These are phyloP conservation scores for Ahaetulla prasina DNA, from an alignment of 2,113 vertebrate species.

Conservation along the genomic window DNA sequence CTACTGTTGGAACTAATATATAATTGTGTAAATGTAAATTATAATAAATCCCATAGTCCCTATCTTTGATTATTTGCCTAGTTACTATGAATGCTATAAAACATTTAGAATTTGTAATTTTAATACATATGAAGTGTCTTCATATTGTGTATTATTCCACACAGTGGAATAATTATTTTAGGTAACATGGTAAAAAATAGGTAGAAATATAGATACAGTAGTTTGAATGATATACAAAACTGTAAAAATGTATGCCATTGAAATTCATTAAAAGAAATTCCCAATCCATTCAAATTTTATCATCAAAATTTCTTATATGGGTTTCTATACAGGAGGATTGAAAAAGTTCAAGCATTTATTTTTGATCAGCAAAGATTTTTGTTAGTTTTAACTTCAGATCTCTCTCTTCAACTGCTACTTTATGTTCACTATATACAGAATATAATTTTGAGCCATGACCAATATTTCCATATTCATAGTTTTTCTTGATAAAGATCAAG, in stretches of 20 bases:
- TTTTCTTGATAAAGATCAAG: conserved; percentile 5
- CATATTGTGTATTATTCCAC: no score
- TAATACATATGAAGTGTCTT: background rate
- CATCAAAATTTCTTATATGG: background rate
- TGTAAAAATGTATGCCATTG: background rate
- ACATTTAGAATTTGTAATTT: background rate
- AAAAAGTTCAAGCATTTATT: background rate
- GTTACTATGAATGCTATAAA: background rate
- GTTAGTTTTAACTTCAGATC: background rate
- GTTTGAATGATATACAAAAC: background rate
- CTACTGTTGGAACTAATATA: background rate
- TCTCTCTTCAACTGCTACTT: background rate
- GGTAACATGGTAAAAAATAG: background rate
- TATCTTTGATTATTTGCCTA: background rate
- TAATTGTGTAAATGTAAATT: background rate
- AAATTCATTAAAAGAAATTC: background rate
- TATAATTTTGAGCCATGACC: background rate
- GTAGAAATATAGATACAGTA: background rate
- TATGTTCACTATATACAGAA: background rate
- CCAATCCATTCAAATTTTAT: background rate
- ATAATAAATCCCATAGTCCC: background rate
- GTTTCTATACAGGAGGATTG: background rate
- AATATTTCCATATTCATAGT: background rate
- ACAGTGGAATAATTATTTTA: background rate
- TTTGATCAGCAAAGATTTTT: background rate